Evolutionary conservation across 2,888 invertebrate genomes (phyloP), one percentile per base, ranked within the genome.

Genomic region (Drosophila mettleri): DNA sequence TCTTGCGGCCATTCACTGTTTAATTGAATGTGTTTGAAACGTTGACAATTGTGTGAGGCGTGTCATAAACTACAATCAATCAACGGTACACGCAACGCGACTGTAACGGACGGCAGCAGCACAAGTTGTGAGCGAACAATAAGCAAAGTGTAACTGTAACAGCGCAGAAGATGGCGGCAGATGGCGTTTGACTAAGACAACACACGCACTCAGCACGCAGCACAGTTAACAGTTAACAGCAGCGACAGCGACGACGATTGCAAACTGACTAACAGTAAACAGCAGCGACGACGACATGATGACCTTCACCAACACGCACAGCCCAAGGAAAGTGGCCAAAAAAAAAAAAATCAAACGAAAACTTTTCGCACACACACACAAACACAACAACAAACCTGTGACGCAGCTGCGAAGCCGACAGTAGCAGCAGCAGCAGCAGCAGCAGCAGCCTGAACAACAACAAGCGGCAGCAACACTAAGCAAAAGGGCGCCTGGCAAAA

Each of bases 301-400:
- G 90, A 90, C 90, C 90, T 90, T 90, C 90, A 90, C 77, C 88
- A 89, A 80, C 78, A 79, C 79, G 74, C 80, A 81, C 75, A 78
- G 67, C 58, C 66, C 62, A 83, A 69, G 69, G 54, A 58, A 72
- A 70, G 62, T 74, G 58, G 62, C 73, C 75, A 86, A 85, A 78
- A 79, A 41, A 22, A 41, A 43, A 22, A 41, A 43, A 22, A 43
- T 1, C 8, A 72, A 66, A 29, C 73, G 66, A 69, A 72, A 84
- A 82, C 67, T 78, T 86, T 82, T 74, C 60, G 72, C 79, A 70
- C 72, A 74, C 63, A 54, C 68, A 67, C 51, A 66, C 39, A 20
- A 20, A 20, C 29, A 66, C 34, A 58, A 60, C 41, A 63, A 59
- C 54, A 69, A 67, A 72, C 66, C 61, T 76, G 61, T 71, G 69